These are phyloP conservation scores for Pseudomyrmex cubaensis DNA, from an alignment of 1,140 invertebrate species.

Conservation along the genomic window DNA sequence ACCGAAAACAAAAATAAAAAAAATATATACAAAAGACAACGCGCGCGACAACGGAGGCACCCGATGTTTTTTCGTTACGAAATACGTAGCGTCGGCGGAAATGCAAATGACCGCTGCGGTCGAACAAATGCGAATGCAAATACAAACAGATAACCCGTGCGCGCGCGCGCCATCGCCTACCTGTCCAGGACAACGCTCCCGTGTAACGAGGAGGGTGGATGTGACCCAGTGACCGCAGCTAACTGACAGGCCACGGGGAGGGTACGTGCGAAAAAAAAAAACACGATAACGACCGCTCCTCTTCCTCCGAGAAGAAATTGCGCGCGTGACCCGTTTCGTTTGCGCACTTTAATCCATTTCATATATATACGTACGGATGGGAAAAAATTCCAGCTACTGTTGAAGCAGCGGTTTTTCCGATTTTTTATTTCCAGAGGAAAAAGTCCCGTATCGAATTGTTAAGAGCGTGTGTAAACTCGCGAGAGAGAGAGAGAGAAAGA, in stretches of 20 bases:
- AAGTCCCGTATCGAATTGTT: not conserved
- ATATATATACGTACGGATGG: not conserved
- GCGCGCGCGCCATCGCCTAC: not conserved
- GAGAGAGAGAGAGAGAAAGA: too few relatives aligned
- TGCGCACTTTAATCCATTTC: slow-evolving; percentile 42
- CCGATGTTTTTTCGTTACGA: not conserved
- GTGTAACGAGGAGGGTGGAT: not conserved
- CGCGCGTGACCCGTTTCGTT: not conserved
- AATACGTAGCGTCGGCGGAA: slow-evolving; percentile 9
- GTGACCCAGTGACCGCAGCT: slow-evolving; percentile 53
- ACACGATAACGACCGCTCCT: slow-evolving; percentile 38
- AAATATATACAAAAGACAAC: not conserved
- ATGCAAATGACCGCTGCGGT: slow-evolving; percentile 39
- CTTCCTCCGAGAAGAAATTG: slow-evolving; percentile 9
- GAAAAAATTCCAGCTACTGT: not conserved
- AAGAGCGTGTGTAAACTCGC: too few relatives aligned
- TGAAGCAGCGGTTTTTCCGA: not conserved
- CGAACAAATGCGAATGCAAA: slow-evolving; percentile 46
- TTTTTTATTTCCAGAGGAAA: slow-evolving; percentile 26
- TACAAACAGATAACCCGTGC: slow-evolving; percentile 28
- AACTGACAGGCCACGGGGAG: not conserved
- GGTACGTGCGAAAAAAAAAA: slow-evolving; percentile 37
- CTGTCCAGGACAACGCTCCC: slow-evolving; percentile 4
- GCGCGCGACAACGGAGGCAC: not conserved
- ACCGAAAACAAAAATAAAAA: not conserved